Conservation (phyloP, 2,888 invertebrate genomes). For the Empis stercorea region DNA sequence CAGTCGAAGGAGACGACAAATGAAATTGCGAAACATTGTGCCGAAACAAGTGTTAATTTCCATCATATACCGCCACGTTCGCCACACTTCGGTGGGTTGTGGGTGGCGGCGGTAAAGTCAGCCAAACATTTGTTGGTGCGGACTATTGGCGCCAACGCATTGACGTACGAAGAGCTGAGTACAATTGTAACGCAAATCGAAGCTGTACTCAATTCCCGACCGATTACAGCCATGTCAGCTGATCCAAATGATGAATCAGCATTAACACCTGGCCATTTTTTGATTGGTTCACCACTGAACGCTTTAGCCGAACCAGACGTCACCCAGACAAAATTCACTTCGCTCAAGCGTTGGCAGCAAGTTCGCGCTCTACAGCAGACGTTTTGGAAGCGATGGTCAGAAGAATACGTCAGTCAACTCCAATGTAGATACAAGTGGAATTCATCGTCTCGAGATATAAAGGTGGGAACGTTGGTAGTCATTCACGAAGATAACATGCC, state of each 20-base stretch:
- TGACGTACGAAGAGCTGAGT: too few species aligned
- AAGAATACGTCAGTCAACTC: constrained; percentile 4
- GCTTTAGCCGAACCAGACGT: constrained; percentile 1
- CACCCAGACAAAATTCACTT: not conserved
- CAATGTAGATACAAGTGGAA: constrained; percentile 9
- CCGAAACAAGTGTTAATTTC: too few species aligned
- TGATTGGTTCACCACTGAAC: not conserved
- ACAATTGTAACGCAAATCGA: too few species aligned
- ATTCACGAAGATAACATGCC: constrained; percentile 8
- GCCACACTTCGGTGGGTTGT: too few species aligned
- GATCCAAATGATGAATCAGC: not conserved
- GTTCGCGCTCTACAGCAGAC: constrained; percentile 3
- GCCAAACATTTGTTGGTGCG: too few species aligned
- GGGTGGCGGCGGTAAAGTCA: too few species aligned
- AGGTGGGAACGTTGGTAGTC: constrained; percentile 3
- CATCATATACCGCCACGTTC: too few species aligned
- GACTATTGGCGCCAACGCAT: too few species aligned
- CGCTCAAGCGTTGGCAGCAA: constrained; percentile 5
- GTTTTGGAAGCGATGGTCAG: constrained; percentile 7
- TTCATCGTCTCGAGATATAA: not conserved
- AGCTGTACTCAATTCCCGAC: too few species aligned
- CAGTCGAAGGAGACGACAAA: too few species aligned
- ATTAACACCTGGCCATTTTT: not conserved
- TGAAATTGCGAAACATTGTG: too few species aligned
- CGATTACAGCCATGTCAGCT: too few species aligned